Conservation (phyloP, 2,888 invertebrate species). For the Eupithecia abbreviata region DNA sequence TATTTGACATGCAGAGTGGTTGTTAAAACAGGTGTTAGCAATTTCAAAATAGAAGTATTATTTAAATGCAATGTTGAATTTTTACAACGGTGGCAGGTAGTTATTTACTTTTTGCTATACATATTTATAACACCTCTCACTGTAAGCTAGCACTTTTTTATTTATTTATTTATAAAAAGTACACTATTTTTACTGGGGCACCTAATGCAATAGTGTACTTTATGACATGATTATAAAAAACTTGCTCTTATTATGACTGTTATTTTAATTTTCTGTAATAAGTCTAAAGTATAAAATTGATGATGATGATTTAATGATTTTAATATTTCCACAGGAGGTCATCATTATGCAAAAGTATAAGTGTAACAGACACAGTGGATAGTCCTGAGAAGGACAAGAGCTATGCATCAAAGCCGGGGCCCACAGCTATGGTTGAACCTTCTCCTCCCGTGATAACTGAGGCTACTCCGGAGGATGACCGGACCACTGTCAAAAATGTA, state of each 20-base stretch:
- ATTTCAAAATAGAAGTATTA: background rate
- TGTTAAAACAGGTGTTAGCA: background rate
- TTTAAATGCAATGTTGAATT: background rate
- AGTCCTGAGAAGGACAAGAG: conserved; percentile 57
- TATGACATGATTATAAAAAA: background rate
- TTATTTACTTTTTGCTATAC: background rate
- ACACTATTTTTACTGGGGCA: no score
- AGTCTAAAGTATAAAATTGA: background rate
- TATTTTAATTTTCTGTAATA: background rate
- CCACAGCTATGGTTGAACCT: conserved; percentile 50
- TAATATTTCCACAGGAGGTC: conserved; percentile 58
- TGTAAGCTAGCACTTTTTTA: background rate
- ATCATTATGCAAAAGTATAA: conserved; percentile 70
- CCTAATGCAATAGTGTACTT: no score
- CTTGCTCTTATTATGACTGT: background rate
- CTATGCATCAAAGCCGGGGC: conserved; percentile 48
- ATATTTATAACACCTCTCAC: background rate
- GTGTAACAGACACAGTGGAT: conserved; percentile 58
- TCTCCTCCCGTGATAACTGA: conserved; percentile 36
- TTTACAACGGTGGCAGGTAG: background rate
- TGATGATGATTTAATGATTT: background rate
- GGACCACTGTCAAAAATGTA: conserved; percentile 70
- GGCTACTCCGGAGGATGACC: conserved; percentile 60
- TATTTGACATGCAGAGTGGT: conserved; percentile 3
- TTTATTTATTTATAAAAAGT: no score